phyloP scores from a whole-genome alignment of 2,113 vertebrate genomes.

The Cnemophilus loriae region DNA sequence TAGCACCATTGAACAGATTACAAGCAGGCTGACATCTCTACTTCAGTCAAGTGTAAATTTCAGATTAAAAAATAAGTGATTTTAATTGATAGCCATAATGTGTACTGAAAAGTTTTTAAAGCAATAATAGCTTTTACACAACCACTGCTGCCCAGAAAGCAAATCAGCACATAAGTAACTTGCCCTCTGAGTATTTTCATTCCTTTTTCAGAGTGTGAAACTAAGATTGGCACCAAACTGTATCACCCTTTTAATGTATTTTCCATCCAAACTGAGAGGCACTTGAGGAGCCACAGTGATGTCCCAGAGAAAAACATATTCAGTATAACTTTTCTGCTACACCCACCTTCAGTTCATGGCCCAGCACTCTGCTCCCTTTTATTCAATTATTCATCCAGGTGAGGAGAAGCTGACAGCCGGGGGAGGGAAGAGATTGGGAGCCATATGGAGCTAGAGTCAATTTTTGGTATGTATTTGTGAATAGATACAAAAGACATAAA shows the following conservation, averaged over 20 bases:
- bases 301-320: neutral
- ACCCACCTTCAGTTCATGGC: neutral
- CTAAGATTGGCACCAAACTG: neutral
- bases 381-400: slow-evolving; percentile 20
- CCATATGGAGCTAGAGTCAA: slow-evolving; percentile 7
- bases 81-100: neutral
- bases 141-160: neutral
- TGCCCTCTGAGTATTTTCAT: neutral
- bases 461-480: neutral
- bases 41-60: neutral
- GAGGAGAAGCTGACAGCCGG: neutral
- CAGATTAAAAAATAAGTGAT: neutral
- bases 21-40: neutral
- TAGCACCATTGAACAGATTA: neutral
- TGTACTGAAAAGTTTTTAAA: neutral
- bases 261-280: neutral
- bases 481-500: slow-evolving; percentile 35
- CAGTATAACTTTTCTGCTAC: neutral
- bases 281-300: neutral
- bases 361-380: neutral
- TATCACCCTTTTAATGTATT: neutral
- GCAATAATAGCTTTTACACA: neutral
- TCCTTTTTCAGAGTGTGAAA: neutral
- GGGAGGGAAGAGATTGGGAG: neutral
- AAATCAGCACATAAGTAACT: neutral